Percentiles rank a stretch among this genome's conserved stretches.
These are phyloP conservation scores for Nemurella pictetii DNA, from an alignment of 2,888 invertebrate species.

Conservation along the genomic window DNA sequence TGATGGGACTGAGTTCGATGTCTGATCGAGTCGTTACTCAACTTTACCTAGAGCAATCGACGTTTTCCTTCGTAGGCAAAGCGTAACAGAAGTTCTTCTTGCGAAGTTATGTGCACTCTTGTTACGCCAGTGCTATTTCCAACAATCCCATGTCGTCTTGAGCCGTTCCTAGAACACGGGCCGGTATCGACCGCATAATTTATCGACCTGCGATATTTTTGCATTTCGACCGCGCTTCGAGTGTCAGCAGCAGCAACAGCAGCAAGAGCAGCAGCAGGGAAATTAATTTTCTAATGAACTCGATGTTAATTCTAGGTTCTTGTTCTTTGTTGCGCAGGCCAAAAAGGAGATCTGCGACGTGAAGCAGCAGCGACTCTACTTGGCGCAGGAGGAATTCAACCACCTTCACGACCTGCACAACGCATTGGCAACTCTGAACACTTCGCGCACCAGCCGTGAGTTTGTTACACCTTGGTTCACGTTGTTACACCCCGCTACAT, in stretches of 20 bases:
- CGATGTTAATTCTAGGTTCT: background rate
- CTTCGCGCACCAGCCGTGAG: conserved; percentile 91
- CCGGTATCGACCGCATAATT: background rate
- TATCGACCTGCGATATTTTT: background rate
- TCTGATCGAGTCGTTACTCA: background rate
- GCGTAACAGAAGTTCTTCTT: too few species aligned
- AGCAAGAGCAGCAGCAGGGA: background rate
- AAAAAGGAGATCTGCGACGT: conserved; percentile 96
- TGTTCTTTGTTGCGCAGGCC: conserved; percentile 64
- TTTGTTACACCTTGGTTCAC: too few species aligned
- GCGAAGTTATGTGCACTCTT: too few species aligned
- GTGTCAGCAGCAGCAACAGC: too few species aligned
- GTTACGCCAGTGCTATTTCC: background rate
- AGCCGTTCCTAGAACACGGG: background rate
- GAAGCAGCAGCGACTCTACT: conserved; percentile 88
- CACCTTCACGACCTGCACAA: conserved; percentile 89
- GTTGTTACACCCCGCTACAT: too few species aligned
- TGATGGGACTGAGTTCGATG: background rate
- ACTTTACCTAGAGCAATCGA: too few species aligned
- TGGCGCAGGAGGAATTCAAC: conserved; percentile 96
- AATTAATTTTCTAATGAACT: background rate
- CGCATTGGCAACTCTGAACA: conserved; percentile 78
- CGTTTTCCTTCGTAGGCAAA: too few species aligned
- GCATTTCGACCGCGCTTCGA: too few species aligned
- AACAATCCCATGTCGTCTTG: background rate